phyloP scores from a whole-genome alignment of 53 echinoderm and acorn worm species.

The Apostichopus leukothele region DNA sequence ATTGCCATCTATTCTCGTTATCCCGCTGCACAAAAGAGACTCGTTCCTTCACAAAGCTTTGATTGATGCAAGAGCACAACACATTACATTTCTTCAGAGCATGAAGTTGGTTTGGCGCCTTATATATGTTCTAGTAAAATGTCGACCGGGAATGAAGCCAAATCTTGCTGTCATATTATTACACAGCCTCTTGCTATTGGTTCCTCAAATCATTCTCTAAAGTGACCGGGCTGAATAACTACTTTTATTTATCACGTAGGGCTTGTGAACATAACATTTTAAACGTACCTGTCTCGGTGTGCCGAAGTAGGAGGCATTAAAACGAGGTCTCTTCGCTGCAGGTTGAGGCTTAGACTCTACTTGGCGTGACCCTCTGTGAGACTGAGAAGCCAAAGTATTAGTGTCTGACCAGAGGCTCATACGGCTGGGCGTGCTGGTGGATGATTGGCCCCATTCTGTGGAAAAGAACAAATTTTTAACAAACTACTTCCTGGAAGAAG shows the following conservation, averaged over 20 bases:
- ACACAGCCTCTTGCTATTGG: no score
- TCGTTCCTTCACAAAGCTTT: no score
- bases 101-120: no score
- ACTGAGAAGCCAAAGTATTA: slow-evolving; percentile 3
- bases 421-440: slow-evolving; percentile 20
- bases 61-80: no score
- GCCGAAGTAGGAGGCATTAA: slow-evolving; percentile 91
- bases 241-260: background rate
- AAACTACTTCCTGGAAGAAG: no score
- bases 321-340: slow-evolving; percentile 70
- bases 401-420: slow-evolving; percentile 39
- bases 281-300: slow-evolving; percentile 82
- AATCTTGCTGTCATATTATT: background rate
- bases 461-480: no score
- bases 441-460: slow-evolving; percentile 28
- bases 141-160: background rate
- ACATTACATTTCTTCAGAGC: background rate
- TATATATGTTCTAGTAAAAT: no score
- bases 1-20: no score
- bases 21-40: no score
- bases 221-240: background rate
- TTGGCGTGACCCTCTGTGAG: background rate
- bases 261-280: background rate
- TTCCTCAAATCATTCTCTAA: no score
- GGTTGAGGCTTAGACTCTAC: slow-evolving; percentile 34